Conservation (phyloP, 2,888 invertebrate species). For the Agrotis clavis region DNA sequence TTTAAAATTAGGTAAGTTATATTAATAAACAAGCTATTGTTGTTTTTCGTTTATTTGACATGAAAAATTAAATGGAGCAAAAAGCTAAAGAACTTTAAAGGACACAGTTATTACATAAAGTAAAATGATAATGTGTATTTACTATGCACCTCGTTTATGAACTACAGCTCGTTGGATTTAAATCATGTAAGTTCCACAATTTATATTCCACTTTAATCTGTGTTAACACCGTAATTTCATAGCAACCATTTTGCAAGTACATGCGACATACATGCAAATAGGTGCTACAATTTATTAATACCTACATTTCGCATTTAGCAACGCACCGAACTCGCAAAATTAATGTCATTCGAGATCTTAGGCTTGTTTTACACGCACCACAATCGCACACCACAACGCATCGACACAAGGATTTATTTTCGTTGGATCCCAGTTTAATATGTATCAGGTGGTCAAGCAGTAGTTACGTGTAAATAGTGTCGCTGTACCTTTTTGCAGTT, state of each 20-base stretch:
- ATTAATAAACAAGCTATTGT: too few species aligned
- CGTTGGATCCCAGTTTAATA: too few species aligned
- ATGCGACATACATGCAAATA: constrained; percentile 43
- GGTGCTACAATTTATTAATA: constrained; percentile 61
- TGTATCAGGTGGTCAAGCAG: too few species aligned
- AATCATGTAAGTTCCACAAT: constrained; percentile 8
- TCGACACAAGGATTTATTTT: too few species aligned
- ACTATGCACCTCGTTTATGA: constrained; percentile 28
- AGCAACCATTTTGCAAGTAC: constrained; percentile 39
- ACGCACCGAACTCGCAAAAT: constrained; percentile 45
- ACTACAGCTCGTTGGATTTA: not conserved
- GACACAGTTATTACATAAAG: not conserved
- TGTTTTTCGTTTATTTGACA: too few species aligned
- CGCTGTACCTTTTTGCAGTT: too few species aligned
- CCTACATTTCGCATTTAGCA: constrained; percentile 49
- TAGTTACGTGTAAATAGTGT: too few species aligned
- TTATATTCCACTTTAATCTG: constrained; percentile 35
- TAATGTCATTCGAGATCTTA: constrained; percentile 41
- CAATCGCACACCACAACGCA: too few species aligned
- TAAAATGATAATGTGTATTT: not conserved
- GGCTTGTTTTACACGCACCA: too few species aligned
- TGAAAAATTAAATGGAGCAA: too few species aligned
- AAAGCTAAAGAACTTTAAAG: too few species aligned
- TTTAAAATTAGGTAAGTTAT: too few species aligned
- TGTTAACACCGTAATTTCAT: constrained; percentile 38